Evolutionary conservation across 1,140 invertebrate species (phyloP).

Genomic region (Chironomus striatipennis): DNA sequence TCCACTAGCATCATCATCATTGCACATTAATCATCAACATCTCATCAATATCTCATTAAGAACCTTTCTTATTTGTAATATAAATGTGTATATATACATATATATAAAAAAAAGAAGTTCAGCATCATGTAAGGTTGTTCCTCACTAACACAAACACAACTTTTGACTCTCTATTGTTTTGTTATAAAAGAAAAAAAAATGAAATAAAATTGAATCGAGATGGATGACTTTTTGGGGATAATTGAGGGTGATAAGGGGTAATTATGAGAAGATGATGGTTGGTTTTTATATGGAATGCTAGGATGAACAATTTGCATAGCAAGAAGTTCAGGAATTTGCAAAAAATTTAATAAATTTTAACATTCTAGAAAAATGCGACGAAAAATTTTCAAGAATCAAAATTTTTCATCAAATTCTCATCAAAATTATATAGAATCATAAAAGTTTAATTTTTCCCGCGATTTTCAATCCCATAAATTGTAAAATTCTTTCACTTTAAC

Average conservation of each 20-base stretch:
- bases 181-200: not conserved
- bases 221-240: not conserved
- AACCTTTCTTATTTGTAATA: not conserved
- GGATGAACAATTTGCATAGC: too few relatives aligned
- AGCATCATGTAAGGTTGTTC: not conserved
- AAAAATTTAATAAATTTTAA: too few relatives aligned
- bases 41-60: not conserved
- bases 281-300: not conserved
- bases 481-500: too few relatives aligned
- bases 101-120: not conserved
- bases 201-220: not conserved
- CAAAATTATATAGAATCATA: too few relatives aligned
- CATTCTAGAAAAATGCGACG: too few relatives aligned
- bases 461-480: too few relatives aligned
- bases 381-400: too few relatives aligned
- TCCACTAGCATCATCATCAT: too few relatives aligned
- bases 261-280: not conserved
- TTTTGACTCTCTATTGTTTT: constrained; percentile 9
- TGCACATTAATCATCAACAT: not conserved
- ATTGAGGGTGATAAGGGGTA: not conserved
- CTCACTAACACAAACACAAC: not conserved
- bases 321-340: not conserved
- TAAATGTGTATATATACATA: not conserved
- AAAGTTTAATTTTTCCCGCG: too few relatives aligned
- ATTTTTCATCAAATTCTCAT: too few relatives aligned